A percentile compares a stretch with the other conserved stretches of the same genome.
These are phyloP conservation scores for Lomographa bimaculata DNA, from an alignment of 2,888 invertebrate species.

Conservation along the genomic window DNA sequence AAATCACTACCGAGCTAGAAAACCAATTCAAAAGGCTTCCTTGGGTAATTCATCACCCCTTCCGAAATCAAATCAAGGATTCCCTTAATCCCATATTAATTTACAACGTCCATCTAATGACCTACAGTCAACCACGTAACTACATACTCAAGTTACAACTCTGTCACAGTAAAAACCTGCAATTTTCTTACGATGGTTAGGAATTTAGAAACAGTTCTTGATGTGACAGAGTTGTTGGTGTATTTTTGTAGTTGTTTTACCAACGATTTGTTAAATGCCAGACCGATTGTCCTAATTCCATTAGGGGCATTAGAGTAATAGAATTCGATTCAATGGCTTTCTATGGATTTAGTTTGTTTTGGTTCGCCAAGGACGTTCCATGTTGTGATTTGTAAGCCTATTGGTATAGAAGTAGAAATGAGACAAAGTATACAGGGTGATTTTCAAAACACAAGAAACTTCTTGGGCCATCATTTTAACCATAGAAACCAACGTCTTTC, in stretches of 20 bases:
- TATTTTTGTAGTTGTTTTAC: constrained; percentile 10
- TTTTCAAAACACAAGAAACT: too few species aligned
- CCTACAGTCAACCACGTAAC: constrained; percentile 10
- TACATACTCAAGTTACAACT: constrained; percentile 1
- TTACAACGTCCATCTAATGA: constrained; percentile 29
- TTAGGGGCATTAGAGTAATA: constrained; percentile 31
- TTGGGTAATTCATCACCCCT: constrained; percentile 12
- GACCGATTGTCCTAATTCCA: constrained; percentile 30
- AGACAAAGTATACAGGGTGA: too few species aligned
- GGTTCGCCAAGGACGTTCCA: constrained; percentile 11
- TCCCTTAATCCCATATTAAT: constrained; percentile 28
- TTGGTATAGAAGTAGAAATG: too few species aligned
- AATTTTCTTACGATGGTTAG: not conserved
- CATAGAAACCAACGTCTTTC: too few species aligned
- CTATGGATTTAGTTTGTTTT: constrained; percentile 16
- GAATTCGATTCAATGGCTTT: constrained; percentile 25
- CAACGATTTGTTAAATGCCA: constrained; percentile 33
- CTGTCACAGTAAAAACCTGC: constrained; percentile 1
- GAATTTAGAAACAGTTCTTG: not conserved
- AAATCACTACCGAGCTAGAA: too few species aligned
- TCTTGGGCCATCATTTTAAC: too few species aligned
- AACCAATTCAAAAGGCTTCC: too few species aligned
- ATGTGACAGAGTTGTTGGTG: constrained; percentile 1
- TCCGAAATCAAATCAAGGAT: constrained; percentile 25
- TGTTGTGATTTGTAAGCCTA: constrained; percentile 2